Evolutionary conservation across 2,113 vertebrate species (phyloP), one percentile per base, ranked within the genome.

Genomic region (Misgurnus mizolepis): DNA sequence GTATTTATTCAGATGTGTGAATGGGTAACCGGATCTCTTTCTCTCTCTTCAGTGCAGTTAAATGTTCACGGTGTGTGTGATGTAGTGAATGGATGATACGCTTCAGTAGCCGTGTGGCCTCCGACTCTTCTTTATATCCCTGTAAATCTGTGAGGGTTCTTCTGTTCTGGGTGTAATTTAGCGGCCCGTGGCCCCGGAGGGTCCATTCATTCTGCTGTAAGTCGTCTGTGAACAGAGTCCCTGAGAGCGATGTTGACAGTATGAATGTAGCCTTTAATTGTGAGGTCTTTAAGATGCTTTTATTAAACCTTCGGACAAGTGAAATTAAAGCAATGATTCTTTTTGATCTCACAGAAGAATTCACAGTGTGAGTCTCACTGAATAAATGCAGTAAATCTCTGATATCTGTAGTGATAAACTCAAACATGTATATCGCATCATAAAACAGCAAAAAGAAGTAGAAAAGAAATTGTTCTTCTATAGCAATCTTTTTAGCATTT

Each of bases 181-280:
- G 15, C 17, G 15, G 34, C 7, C 10, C 41, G 34, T 3, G 10
- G 43, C 27, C 68, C 68, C 14, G 3, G 22, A 7, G 49, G 68
- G 49, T 22, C 18, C 68, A 4, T 39, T 39, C 22, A 10, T 70
- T 27, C n/a, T 22, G 47, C 68, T 17, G 18, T 49, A 17, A 17
- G 45, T 6, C 67, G 8, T 34, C 1, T 27, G 34, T 9, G 67
- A 6, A 4, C 15, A 8, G 39, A 7, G n/a, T 17, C 40, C 2
- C 17, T 6, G 49, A 15, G 68, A 53, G 22, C 12, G 22, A 34
- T 15, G 22, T 7, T 39, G 68, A 74, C 70, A 12, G 55, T 7
- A 11, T 74, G 55, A n/a, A 61, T 74, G 27, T 61, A 74, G 56
- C 40, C 71, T 61, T 74, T 74, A 61, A 74, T 74, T 74, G 41